These are phyloP conservation scores for Apis laboriosa DNA, from an alignment of 1,140 invertebrate species.

Conservation along the genomic window DNA sequence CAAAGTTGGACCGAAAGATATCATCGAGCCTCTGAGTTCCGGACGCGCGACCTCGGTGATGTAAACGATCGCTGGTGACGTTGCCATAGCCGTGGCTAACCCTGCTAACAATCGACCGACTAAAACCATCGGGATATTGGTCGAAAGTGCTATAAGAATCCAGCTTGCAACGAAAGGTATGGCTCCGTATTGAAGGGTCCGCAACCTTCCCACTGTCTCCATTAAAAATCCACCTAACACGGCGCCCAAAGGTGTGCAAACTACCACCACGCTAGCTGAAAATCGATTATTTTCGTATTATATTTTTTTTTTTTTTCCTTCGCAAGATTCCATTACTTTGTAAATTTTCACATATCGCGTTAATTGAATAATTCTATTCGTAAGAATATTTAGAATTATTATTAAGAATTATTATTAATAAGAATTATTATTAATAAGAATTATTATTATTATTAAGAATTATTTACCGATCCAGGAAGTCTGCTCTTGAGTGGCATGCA, in stretches of 20 bases:
- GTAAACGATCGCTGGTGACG: conserved; percentile 84
- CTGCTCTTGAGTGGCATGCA: conserved; percentile 75
- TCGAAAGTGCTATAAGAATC: conserved; percentile 82
- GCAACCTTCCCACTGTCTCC: conserved; percentile 84
- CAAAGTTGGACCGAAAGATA: conserved; percentile 81
- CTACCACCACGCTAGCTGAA: conserved; percentile 82
- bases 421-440: too few species aligned
- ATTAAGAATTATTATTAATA: too few species aligned
- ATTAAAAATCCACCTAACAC: conserved; percentile 82
- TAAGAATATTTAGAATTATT: too few species aligned
- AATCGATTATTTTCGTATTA: neutral
- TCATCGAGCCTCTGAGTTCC: conserved; percentile 82
- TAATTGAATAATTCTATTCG: too few species aligned
- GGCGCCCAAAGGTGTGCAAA: conserved; percentile 82
- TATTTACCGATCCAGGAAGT: conserved; percentile 81
- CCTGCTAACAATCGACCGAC: conserved; percentile 85
- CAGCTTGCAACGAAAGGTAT: conserved; percentile 85
- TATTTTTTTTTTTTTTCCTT: neutral
- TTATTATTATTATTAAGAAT: too few species aligned
- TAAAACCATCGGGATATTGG: conserved; percentile 80
- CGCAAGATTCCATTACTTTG: neutral
- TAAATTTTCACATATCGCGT: neutral
- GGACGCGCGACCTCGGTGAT: conserved; percentile 84
- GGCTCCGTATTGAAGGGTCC: conserved; percentile 83
- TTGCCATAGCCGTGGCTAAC: conserved; percentile 81